Percentiles rank a stretch among this genome's conserved stretches.
Evolutionary conservation across 2,113 vertebrate genomes (phyloP).

Genomic region (Centropus unirufus): DNA sequence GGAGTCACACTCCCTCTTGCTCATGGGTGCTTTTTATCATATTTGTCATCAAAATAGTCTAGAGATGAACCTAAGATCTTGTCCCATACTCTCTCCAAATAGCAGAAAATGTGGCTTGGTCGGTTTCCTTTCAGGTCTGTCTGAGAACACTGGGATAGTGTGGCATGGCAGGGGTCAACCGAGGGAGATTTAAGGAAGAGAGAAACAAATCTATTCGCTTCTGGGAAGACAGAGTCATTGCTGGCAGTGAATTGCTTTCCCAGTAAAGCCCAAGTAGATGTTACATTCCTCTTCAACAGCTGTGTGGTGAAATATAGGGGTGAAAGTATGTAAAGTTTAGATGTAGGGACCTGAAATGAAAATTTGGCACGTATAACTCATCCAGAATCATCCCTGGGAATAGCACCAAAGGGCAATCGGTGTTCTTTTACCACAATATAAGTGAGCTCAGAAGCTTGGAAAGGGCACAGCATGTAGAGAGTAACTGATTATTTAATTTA

Average conservation of each 20-base stretch:
- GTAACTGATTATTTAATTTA: constrained; percentile 44
- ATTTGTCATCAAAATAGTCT: neutral
- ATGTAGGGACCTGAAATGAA: neutral
- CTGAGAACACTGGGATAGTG: fast-evolving
- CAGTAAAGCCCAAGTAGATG: neutral
- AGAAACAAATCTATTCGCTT: neutral
- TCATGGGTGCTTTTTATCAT: neutral
- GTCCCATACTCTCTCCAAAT: neutral
- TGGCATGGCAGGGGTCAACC: neutral
- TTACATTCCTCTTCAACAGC: neutral
- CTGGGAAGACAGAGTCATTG: neutral
- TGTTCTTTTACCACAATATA: neutral
- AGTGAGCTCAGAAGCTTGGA: neutral
- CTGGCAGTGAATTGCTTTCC: neutral
- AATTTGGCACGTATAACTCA: neutral
- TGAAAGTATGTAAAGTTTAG: neutral
- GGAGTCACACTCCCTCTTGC: neutral
- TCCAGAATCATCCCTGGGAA: neutral
- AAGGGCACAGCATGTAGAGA: neutral
- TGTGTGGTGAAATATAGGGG: neutral
- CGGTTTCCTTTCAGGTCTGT: neutral
- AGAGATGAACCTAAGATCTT: neutral
- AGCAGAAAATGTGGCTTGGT: neutral
- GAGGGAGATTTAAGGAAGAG: neutral
- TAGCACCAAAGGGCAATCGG: neutral